These are phyloP conservation scores for Acromyrmex heyeri DNA, from an alignment of 1,140 invertebrate species.

Conservation along the genomic window DNA sequence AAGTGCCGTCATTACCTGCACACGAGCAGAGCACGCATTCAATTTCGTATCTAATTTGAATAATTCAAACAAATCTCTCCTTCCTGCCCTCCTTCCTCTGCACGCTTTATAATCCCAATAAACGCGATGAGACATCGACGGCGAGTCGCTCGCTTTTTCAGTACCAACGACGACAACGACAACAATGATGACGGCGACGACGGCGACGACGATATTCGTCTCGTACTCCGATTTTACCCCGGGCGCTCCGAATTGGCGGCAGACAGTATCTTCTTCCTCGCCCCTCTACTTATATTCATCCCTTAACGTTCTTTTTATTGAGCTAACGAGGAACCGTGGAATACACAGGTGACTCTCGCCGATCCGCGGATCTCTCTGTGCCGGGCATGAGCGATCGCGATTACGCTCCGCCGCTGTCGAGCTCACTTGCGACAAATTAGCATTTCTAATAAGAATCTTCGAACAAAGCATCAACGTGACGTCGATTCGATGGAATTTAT, in stretches of 20 bases:
- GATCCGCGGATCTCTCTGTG: constrained; percentile 20
- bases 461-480: constrained; percentile 51
- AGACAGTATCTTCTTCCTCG: not conserved
- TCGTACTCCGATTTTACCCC: constrained; percentile 42
- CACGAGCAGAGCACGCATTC: constrained; percentile 87
- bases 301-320: constrained; percentile 61
- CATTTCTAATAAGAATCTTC: constrained; percentile 65
- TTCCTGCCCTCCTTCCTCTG: constrained; percentile 86
- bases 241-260: constrained; percentile 53
- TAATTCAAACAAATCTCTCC: constrained; percentile 87
- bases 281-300: constrained; percentile 18
- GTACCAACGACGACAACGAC: constrained; percentile 66
- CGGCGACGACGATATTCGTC: constrained; percentile 67
- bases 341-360: constrained; percentile 5
- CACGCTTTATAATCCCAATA: constrained; percentile 86
- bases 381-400: constrained; percentile 60
- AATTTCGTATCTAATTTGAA: constrained; percentile 87
- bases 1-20: constrained; percentile 87
- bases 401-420: constrained; percentile 11
- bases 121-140: constrained; percentile 81
- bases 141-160: constrained; percentile 73
- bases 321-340: constrained; percentile 67
- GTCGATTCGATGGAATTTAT: constrained; percentile 58
- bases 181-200: constrained; percentile 67
- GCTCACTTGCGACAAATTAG: constrained; percentile 57